Evolutionary conservation across 2,888 invertebrate genomes (phyloP), one percentile per base, ranked within the genome.

Genomic region (Drosophila atroscutellata): DNA sequence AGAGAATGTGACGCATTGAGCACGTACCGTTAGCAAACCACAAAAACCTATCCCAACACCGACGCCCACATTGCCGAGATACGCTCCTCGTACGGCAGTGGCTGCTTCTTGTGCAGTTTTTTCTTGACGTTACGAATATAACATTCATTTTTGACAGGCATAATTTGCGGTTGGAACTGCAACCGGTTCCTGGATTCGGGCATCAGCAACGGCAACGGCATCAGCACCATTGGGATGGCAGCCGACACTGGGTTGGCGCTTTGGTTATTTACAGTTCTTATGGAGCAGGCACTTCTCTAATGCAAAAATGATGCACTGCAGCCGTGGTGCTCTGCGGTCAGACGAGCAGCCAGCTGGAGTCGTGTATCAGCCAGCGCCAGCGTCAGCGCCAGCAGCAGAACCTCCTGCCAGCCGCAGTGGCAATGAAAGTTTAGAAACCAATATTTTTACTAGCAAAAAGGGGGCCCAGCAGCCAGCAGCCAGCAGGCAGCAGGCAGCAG

Each of bases 71-170:
- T 62, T 62, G 45, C 18, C 15, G 18, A 36, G 26, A 37, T 15
- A 15, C 34, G 26, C 18, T 36, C 36, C 60, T 42, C 6, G n/a
- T 8, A 20, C n/a, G n/a, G n/a, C n/a, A n/a, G 11, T 8, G 24
- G 24, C 45, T 37, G 65, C 59, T 57, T 24, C 66, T 70, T 50
- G 51, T 66, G 62, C 55, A 66, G 51, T 65, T 83, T 74, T 80
- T 70, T 54, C 69, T 50, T 32, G 55, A 67, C 83, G 65, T 77
- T 89, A 85, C 80, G 85, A 73, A 85, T 85, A 88, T 88, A 87
- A 80, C 85, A 89, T 89, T 85, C 83, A 89, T 88, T 85, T 85
- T 85, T 89, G 90, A 85, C 85, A 85, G 83, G 85, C 90, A 85
- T 85, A 89, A 85, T 85, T 85, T 85, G 90, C 90, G 85, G 85